A percentile compares a stretch with the other conserved stretches of the same genome.
phyloP scores from a whole-genome alignment of 2,888 invertebrate genomes.

The Acrocera orbiculus region DNA sequence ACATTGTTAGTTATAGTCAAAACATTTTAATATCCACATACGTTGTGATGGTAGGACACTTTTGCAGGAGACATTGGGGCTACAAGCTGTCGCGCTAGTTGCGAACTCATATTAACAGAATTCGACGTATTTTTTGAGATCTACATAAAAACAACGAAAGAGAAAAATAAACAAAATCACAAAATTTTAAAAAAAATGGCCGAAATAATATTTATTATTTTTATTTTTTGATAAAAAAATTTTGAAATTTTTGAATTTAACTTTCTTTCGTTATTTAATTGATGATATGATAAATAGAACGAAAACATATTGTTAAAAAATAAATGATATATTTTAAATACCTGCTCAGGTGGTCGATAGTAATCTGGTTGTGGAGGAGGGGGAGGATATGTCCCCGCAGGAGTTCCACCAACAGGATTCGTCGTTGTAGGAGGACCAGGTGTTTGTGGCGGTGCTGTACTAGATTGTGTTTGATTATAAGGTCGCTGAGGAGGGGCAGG shows the following conservation, averaged over 20 bases:
- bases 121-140: slow-evolving; percentile 16
- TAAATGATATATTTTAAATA: slow-evolving; percentile 10
- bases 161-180: slow-evolving; percentile 4
- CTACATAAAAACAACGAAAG: slow-evolving; percentile 11
- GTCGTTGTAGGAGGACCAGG: slow-evolving; percentile 28
- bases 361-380: slow-evolving; percentile 37
- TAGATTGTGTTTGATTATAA: slow-evolving; percentile 30
- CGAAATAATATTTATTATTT: too few species aligned
- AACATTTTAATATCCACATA: slow-evolving; percentile 13
- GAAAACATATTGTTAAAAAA: too few species aligned
- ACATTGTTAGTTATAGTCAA: slow-evolving; percentile 3
- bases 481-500: slow-evolving; percentile 21
- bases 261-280: too few species aligned
- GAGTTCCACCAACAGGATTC: slow-evolving; percentile 32
- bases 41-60: slow-evolving; percentile 31
- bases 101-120: slow-evolving; percentile 37
- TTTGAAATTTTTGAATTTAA: too few species aligned
- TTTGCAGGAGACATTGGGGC: slow-evolving; percentile 38
- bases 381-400: slow-evolving; percentile 30
- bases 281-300: too few species aligned
- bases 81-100: slow-evolving; percentile 42
- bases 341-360: slow-evolving; percentile 34
- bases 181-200: not conserved
- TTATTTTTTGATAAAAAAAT: too few species aligned
- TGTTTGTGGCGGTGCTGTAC: slow-evolving; percentile 34